phyloP scores from a whole-genome alignment of 1,140 invertebrate species.

The Drosophila prosaltans region DNA sequence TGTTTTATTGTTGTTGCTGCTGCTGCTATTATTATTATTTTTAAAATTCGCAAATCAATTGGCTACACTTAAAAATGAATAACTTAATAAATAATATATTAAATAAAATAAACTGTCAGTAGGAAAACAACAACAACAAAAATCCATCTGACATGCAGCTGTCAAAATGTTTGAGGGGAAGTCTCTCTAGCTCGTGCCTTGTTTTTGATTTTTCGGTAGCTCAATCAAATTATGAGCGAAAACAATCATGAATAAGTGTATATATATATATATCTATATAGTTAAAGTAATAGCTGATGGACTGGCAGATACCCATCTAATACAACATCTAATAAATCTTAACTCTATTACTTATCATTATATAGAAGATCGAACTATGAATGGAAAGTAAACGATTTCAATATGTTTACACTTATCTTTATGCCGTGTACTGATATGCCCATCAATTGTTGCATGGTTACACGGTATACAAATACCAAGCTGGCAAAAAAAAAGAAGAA shows the following conservation, averaged over 20 bases:
- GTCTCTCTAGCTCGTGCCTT: constrained; percentile 17
- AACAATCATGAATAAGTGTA: not conserved
- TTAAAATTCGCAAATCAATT: constrained; percentile 35
- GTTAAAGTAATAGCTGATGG: too few relatives aligned
- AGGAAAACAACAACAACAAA: constrained; percentile 20
- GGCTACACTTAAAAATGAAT: constrained; percentile 33
- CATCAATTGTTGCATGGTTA: not conserved
- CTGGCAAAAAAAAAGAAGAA: constrained; percentile 24
- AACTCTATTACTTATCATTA: too few relatives aligned
- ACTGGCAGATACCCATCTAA: too few relatives aligned
- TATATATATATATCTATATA: not conserved
- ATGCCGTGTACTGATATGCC: not conserved
- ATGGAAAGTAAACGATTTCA: too few relatives aligned
- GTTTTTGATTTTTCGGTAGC: constrained; percentile 41
- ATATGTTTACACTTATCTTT: too few relatives aligned
- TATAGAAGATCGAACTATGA: too few relatives aligned
- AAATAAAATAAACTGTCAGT: constrained; percentile 39
- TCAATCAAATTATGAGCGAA: constrained; percentile 29
- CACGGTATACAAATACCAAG: constrained; percentile 27
- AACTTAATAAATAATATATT: constrained; percentile 45
- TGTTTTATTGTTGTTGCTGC: not conserved
- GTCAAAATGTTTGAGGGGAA: constrained; percentile 33
- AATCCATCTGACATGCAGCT: constrained; percentile 37
- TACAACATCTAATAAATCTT: too few relatives aligned
- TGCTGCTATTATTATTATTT: not conserved